phyloP scores from a whole-genome alignment of 2,888 invertebrate species.

The Lymantria monacha region DNA sequence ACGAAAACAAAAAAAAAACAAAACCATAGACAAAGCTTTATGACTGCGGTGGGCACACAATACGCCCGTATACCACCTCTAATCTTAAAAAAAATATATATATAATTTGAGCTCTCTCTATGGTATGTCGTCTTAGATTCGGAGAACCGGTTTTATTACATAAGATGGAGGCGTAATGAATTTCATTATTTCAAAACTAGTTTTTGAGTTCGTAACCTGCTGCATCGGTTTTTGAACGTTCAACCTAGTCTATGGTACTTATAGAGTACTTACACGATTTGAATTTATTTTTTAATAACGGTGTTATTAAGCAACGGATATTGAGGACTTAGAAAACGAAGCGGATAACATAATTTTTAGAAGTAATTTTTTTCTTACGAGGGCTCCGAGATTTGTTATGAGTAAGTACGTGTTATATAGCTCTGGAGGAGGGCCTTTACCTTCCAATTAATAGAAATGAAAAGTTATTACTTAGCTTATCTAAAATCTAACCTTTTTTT shows the following conservation, averaged over 20 bases:
- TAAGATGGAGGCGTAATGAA: constrained; percentile 22
- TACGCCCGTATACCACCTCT: constrained; percentile 45
- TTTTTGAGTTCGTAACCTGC: constrained; percentile 21
- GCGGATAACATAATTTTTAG: no score
- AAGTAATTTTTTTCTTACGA: no score
- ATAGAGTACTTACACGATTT: not conserved
- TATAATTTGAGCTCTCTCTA: constrained; percentile 7
- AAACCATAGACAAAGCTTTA: constrained; percentile 41
- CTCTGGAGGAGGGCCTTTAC: no score
- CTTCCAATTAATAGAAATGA: no score
- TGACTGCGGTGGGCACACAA: constrained; percentile 43
- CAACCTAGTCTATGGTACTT: not conserved
- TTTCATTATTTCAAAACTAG: constrained; percentile 27
- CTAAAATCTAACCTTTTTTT: no score
- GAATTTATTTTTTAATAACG: not conserved
- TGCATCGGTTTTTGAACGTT: constrained; percentile 11
- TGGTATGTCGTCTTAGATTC: constrained; percentile 17
- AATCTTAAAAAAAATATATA: constrained; percentile 15
- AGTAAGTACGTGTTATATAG: no score
- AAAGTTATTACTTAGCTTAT: no score
- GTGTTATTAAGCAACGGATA: not conserved
- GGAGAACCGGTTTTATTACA: constrained; percentile 24
- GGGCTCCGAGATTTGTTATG: no score
- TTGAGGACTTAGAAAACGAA: no score
- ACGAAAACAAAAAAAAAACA: constrained; percentile 17